These are phyloP conservation scores for Porites divaricata DNA, from an alignment of 92 coral and sea anemone species.

Conservation along the genomic window DNA sequence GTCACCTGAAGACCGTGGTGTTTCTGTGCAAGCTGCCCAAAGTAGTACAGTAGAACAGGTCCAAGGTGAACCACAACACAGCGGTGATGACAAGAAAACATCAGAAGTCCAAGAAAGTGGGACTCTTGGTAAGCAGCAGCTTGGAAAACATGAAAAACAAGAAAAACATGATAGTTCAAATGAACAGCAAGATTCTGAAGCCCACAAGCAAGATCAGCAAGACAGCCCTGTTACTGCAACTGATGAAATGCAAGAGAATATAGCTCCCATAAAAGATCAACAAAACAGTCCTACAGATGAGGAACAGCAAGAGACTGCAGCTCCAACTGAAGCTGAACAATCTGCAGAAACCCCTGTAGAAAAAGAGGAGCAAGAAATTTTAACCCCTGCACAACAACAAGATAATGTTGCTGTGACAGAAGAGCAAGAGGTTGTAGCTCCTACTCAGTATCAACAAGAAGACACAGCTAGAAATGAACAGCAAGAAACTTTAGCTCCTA, in stretches of 20 bases:
- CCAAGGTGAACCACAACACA: background rate
- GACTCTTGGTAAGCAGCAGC: slow-evolving; percentile 3
- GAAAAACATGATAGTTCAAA: no score
- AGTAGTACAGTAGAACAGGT: slow-evolving; percentile 3
- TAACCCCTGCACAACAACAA: background rate
- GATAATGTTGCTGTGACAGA: background rate
- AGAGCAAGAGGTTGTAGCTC: slow-evolving; percentile 3
- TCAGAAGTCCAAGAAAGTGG: background rate
- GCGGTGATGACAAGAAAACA: background rate
- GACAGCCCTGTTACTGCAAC: no score
- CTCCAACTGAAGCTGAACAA: background rate
- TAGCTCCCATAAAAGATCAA: no score
- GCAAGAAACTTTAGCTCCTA: background rate
- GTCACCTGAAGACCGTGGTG: slow-evolving; percentile 10
- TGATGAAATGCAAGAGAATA: no score
- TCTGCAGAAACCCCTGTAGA: background rate
- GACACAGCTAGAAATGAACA: slow-evolving; percentile 1
- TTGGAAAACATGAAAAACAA: no score
- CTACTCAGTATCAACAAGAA: slow-evolving; percentile 12
- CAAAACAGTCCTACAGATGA: no score
- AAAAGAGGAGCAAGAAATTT: background rate
- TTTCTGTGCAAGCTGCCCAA: slow-evolving; percentile 5
- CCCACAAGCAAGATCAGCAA: no score
- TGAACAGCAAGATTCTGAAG: slow-evolving; percentile 1
- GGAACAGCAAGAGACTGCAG: background rate